These are phyloP conservation scores for Elanoides forficatus DNA, from an alignment of 2,113 vertebrate genomes.

Conservation along the genomic window DNA sequence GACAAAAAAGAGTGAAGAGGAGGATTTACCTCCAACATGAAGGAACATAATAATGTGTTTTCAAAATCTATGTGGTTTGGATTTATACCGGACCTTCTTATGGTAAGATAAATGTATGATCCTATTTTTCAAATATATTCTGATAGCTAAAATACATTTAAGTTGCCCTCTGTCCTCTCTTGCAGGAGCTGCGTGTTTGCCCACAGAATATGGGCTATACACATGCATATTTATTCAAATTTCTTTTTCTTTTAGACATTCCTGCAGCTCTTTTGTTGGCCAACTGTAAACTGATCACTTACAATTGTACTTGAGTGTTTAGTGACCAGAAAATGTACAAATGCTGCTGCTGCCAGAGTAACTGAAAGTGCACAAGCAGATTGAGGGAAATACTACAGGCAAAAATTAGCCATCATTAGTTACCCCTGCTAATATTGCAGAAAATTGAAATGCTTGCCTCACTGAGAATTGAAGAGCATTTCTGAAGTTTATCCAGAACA, in stretches of 20 bases:
- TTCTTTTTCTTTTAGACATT: constrained; percentile 63
- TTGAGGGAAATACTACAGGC: constrained; percentile 79
- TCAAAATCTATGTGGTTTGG: background rate
- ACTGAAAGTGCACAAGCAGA: constrained; percentile 76
- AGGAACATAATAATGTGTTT: background rate
- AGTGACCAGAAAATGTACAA: constrained; percentile 87
- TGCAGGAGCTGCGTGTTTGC: background rate
- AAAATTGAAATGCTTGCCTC: constrained; percentile 80
- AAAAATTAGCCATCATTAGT: constrained; percentile 82
- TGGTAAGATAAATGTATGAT: background rate
- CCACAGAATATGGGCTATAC: background rate
- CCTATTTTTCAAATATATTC: background rate
- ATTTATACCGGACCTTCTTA: background rate
- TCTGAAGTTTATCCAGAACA: constrained; percentile 74
- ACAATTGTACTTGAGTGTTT: constrained; percentile 80
- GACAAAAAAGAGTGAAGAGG: background rate
- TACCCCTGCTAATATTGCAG: constrained; percentile 79
- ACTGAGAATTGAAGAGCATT: constrained; percentile 78
- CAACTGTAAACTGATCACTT: constrained; percentile 76
- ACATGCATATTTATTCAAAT: constrained; percentile 53
- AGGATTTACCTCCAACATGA: background rate
- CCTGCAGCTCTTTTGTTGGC: constrained; percentile 68
- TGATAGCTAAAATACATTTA: background rate
- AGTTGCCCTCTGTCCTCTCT: constrained; percentile 6
- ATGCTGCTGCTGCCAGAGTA: constrained; percentile 75